Evolutionary conservation across 2,797 vertebrate genomes (phyloP).

Genomic region (Balearica regulorum): DNA sequence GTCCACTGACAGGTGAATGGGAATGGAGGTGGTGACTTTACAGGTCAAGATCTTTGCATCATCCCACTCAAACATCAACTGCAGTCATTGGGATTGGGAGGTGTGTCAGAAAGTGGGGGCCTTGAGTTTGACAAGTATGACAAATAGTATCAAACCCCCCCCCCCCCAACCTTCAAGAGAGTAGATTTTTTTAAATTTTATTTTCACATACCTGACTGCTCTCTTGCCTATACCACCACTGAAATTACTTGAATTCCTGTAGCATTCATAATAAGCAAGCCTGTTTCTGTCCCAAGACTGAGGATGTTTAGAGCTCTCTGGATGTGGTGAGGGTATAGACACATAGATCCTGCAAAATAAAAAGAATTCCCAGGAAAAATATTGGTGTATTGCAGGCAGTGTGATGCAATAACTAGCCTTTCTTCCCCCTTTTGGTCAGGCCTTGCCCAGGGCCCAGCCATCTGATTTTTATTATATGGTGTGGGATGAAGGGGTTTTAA

Average conservation of each 20-base stretch:
- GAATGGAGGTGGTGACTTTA: background rate
- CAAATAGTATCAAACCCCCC: no score
- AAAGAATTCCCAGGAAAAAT: background rate
- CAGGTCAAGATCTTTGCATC: fast-evolving
- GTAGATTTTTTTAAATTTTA: background rate
- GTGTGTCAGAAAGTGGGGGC: background rate
- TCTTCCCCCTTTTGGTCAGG: background rate
- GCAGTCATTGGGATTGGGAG: fast-evolving
- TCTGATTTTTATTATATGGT: fast-evolving
- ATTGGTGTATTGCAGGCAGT: fast-evolving
- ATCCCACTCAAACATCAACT: fast-evolving
- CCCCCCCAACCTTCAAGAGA: background rate
- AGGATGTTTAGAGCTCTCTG: background rate
- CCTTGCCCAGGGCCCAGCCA: fast-evolving
- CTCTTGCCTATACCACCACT: background rate
- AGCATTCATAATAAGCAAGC: background rate
- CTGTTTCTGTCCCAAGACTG: background rate
- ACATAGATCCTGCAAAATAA: background rate
- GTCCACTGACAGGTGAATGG: background rate
- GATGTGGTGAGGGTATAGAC: no score
- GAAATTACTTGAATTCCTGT: background rate
- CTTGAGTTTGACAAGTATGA: background rate
- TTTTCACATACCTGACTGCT: background rate
- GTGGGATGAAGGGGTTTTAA: background rate
- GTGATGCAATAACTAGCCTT: background rate